Conservation (phyloP, 2,888 invertebrate species). For the Trissoscelio sp. region DNA sequence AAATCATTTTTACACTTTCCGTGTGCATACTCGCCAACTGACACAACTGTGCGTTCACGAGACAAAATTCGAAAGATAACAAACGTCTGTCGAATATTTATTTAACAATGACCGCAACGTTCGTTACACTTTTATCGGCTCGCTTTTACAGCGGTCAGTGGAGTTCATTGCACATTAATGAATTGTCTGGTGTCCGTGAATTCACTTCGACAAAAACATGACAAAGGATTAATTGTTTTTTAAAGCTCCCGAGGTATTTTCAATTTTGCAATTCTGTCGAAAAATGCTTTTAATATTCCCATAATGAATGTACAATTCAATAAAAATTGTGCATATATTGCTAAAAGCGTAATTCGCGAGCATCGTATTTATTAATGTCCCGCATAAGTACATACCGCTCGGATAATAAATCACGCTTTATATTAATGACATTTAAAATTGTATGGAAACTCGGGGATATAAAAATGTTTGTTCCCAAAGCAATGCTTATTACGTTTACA, state of each 20-base stretch:
- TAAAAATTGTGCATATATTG: background rate
- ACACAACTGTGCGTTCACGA: background rate
- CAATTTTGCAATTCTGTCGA: too few relatives aligned
- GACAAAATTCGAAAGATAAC: constrained; percentile 47
- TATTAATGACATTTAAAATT: constrained; percentile 12
- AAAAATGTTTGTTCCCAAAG: constrained; percentile 49
- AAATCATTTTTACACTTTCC: constrained; percentile 31
- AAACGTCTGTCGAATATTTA: constrained; percentile 44
- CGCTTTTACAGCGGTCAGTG: constrained; percentile 16
- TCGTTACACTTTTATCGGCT: constrained; percentile 28
- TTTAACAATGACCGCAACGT: constrained; percentile 24
- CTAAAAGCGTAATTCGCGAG: background rate
- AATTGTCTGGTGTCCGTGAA: background rate
- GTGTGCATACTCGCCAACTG: background rate
- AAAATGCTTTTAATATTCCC: too few relatives aligned
- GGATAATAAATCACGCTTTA: constrained; percentile 19
- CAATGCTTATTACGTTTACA: constrained; percentile 62
- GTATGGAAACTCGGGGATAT: constrained; percentile 10
- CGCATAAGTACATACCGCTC: background rate
- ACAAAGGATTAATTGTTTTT: too few relatives aligned
- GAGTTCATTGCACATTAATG: constrained; percentile 17
- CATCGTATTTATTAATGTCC: background rate
- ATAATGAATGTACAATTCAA: too few relatives aligned
- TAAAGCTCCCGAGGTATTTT: too few relatives aligned
- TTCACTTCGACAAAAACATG: too few relatives aligned